Evolutionary conservation across 2,113 vertebrate species (phyloP).

Genomic region (Stigmatopora argus): DNA sequence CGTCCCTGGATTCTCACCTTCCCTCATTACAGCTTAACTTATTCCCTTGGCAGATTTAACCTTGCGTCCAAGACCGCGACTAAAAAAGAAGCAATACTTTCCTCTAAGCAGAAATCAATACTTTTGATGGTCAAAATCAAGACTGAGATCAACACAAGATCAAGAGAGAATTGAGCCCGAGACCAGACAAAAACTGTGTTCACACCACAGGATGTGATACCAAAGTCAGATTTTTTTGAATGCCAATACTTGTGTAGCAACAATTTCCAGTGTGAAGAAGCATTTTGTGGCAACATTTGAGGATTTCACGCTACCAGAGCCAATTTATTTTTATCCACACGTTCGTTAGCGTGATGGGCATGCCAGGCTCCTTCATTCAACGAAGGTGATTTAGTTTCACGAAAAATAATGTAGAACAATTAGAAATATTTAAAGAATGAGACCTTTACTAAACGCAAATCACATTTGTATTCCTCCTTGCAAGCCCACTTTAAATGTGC

Average conservation of each 20-base stretch:
- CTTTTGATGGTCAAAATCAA: no score
- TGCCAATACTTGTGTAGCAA: no score
- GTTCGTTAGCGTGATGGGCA: neutral
- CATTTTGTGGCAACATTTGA: no score
- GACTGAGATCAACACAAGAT: no score
- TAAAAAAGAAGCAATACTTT: no score
- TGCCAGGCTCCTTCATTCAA: neutral
- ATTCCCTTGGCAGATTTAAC: neutral
- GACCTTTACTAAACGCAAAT: conserved; percentile 1
- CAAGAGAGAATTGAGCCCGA: no score
- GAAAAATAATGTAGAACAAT: neutral
- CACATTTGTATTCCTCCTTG: conserved; percentile 29
- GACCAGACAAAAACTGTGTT: no score
- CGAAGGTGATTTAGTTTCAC: neutral
- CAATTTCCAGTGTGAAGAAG: no score
- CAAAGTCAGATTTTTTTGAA: no score
- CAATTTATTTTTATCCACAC: neutral
- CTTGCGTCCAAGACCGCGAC: neutral
- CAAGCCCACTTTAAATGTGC: conserved; percentile 48
- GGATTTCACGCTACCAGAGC: no score
- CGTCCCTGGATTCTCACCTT: neutral
- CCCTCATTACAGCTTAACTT: neutral
- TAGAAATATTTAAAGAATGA: neutral
- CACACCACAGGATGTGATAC: no score
- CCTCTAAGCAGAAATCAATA: no score